Evolutionary conservation across 2,888 invertebrate species (phyloP).

Genomic region (Galerucella nymphaeae): DNA sequence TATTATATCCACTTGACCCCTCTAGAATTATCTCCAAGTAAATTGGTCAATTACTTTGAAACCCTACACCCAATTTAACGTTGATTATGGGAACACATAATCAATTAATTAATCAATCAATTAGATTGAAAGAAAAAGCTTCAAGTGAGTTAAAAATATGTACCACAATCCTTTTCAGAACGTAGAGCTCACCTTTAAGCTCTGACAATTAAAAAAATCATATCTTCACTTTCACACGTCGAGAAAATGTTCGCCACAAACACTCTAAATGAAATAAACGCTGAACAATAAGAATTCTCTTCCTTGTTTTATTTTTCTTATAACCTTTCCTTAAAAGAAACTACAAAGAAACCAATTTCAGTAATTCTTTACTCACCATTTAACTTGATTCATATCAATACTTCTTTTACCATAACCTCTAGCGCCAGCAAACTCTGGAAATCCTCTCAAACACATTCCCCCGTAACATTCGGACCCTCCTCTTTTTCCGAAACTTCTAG

Average conservation of each 20-base stretch:
- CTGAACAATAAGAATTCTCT: not conserved
- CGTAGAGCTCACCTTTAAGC: too few species aligned
- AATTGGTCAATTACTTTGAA: not conserved
- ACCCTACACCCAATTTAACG: not conserved
- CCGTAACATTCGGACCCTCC: slow-evolving; percentile 53
- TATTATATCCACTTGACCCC: not conserved
- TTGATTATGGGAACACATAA: too few species aligned
- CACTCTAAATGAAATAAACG: not conserved
- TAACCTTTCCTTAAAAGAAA: not conserved
- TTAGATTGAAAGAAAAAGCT: too few species aligned
- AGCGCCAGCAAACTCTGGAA: slow-evolving; percentile 45
- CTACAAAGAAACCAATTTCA: too few species aligned
- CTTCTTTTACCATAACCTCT: slow-evolving; percentile 46
- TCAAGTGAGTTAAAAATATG: too few species aligned
- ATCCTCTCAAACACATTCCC: slow-evolving; percentile 49
- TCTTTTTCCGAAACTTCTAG: slow-evolving; percentile 75
- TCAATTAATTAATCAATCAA: too few species aligned
- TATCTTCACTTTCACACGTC: not conserved
- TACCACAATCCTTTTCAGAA: too few species aligned
- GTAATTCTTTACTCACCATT: slow-evolving; percentile 34
- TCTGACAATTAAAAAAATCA: not conserved
- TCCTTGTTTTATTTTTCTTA: not conserved
- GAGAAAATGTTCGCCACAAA: not conserved
- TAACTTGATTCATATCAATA: slow-evolving; percentile 40
- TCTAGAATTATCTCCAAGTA: not conserved